Evolutionary conservation across 2,888 invertebrate species (phyloP).

Genomic region (Germaria angustata): DNA sequence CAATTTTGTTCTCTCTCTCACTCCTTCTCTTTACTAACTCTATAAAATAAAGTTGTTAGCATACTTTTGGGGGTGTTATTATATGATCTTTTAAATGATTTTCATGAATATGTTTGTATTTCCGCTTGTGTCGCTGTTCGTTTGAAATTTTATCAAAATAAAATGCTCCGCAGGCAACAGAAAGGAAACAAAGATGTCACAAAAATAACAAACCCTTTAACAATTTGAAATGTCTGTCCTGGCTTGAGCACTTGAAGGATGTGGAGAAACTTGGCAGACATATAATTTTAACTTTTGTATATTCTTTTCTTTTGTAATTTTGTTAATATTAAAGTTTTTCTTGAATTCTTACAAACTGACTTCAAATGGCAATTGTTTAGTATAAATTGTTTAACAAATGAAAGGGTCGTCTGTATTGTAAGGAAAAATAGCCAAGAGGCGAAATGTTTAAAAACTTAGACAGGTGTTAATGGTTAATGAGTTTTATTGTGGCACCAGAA

Average conservation of each 20-base stretch:
- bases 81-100: constrained; percentile 37
- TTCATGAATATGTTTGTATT: neutral
- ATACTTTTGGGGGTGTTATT: constrained; percentile 25
- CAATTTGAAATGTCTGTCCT: neutral
- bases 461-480: constrained; percentile 13
- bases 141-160: neutral
- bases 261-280: neutral
- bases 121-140: neutral
- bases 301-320: neutral
- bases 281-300: neutral
- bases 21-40: neutral
- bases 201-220: neutral
- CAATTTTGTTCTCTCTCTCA: neutral
- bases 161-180: neutral
- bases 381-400: neutral
- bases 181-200: neutral
- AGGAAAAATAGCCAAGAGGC: neutral
- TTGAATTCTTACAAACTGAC: neutral
- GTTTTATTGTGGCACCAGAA: neutral
- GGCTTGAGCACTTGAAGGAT: neutral
- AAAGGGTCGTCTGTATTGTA: neutral
- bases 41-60: neutral
- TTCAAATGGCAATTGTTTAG: neutral
- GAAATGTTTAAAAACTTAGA: neutral
- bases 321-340: neutral